Base-by-base conservation (phyloP, 1,140 invertebrate genomes). In the Bombus terrestris region DNA sequence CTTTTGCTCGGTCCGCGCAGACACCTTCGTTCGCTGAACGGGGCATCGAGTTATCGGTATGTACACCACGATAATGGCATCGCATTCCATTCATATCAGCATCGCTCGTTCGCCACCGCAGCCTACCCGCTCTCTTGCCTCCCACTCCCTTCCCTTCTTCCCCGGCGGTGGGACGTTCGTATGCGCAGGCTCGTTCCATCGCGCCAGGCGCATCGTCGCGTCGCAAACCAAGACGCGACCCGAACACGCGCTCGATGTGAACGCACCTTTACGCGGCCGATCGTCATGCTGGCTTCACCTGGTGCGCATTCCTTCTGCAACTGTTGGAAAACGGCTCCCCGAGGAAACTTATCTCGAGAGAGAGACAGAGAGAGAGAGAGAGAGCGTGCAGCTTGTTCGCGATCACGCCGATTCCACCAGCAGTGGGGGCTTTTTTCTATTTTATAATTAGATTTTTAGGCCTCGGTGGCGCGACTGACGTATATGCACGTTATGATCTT, bases 1-100 rank as follows among this genome's bases (percentile, higher is more conserved):
- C 39, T 86, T 83, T 90, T 75, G 76, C 84, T 66, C 59, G 64
- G 18, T 79, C 22, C 39, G 62, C n/a, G 43, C 78, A 47, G 71
- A 57, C 53, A 85, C 79, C 79, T 81, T 83, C 80, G 57, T 68
- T 88, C 76, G 41, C 80, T 18, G 53, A 68, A 79, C 86, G 77
- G 79, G 71, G 81, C 86, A 91, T 88, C 86, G 90, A 93, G 90
- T 93, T 93, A 93, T 94, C 92, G 91, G 91, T 92, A 89, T 90
- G 86, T 92, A 91, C 88, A 86, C 89, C 86, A 89, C 92, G 93
- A 94, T 93, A 94, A 94, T 94, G 92, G 92, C 91, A 93, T 94
- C 91, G 93, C 93, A 94, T 94, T 94, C 93, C 93, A 93, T 93
- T 94, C 91, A 90, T 94, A 94, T 94, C 93, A 93, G 91, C 89